Conservation (phyloP, 2,888 invertebrate genomes). For the Augochlorella aurata region DNA sequence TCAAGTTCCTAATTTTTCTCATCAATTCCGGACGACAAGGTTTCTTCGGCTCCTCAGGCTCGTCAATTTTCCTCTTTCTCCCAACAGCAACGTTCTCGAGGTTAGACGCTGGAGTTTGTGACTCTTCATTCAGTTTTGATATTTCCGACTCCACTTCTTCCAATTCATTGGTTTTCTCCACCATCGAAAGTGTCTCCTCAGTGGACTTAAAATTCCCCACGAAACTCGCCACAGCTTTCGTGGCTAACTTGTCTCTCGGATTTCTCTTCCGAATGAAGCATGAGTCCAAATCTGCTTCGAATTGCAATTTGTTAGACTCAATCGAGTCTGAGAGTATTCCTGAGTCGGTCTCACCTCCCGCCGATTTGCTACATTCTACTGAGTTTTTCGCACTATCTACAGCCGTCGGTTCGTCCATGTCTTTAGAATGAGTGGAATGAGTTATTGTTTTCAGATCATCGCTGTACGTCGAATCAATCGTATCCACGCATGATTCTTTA, state of each 20-base stretch:
- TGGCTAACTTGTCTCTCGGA: neutral
- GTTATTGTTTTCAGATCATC: neutral
- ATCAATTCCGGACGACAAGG: conserved; percentile 40
- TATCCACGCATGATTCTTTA: neutral
- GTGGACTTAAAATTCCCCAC: neutral
- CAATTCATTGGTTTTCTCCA: too few relatives aligned
- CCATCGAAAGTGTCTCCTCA: neutral
- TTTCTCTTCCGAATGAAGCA: neutral
- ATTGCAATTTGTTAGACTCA: conserved; percentile 24
- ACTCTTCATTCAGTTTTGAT: neutral
- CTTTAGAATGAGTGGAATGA: neutral
- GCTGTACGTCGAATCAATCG: neutral
- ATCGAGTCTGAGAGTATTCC: conserved; percentile 44
- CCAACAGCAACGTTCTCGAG: too few relatives aligned
- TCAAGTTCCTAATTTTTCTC: conserved; percentile 64
- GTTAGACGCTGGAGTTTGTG: neutral
- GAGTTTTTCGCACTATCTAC: neutral
- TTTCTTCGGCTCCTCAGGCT: neutral
- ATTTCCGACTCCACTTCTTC: neutral
- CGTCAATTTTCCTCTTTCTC: conserved; percentile 9
- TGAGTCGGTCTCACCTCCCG: conserved; percentile 39
- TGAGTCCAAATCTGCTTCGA: conserved; percentile 3
- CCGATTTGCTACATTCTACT: conserved; percentile 20
- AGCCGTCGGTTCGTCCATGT: conserved; percentile 8
- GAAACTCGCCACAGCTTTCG: neutral